Evolutionary conservation across 2,888 invertebrate species (phyloP).

Genomic region (Drosophila meridionalis): DNA sequence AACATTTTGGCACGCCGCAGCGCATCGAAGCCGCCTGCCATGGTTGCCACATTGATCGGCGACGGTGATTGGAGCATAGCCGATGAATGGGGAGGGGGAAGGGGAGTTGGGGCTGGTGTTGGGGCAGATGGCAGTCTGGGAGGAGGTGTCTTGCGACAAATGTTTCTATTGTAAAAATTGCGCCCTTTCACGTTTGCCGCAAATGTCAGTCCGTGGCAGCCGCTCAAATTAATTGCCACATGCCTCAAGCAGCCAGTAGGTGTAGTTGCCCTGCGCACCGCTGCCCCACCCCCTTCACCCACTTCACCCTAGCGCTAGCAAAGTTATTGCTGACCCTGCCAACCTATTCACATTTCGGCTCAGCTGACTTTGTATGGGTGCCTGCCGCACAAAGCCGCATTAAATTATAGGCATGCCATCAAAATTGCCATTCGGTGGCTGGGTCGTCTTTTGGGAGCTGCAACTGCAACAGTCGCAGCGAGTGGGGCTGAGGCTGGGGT

Average conservation of each 20-base stretch:
- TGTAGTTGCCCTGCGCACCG: not conserved
- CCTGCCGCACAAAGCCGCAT: constrained; percentile 63
- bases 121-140: not conserved
- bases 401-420: constrained; percentile 66
- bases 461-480: not conserved
- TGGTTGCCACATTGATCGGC: constrained; percentile 59
- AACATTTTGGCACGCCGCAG: constrained; percentile 68
- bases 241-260: constrained; percentile 37
- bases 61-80: constrained; percentile 36
- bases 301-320: not conserved
- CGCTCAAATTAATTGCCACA: constrained; percentile 67
- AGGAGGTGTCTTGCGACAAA: constrained; percentile 56
- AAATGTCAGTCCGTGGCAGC: constrained; percentile 64
- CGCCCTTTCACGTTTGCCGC: constrained; percentile 74
- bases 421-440: constrained; percentile 46
- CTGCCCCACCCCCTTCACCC: not conserved
- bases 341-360: constrained; percentile 73
- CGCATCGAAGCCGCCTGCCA: constrained; percentile 59
- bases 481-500: constrained; percentile 14
- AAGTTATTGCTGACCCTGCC: constrained; percentile 62
- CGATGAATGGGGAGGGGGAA: not conserved
- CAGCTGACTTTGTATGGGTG: constrained; percentile 65
- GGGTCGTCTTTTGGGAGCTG: constrained; percentile 24
- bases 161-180: constrained; percentile 69
- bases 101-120: not conserved